phyloP scores from a whole-genome alignment of 2,113 vertebrate species.

The Neotoma lepida region DNA sequence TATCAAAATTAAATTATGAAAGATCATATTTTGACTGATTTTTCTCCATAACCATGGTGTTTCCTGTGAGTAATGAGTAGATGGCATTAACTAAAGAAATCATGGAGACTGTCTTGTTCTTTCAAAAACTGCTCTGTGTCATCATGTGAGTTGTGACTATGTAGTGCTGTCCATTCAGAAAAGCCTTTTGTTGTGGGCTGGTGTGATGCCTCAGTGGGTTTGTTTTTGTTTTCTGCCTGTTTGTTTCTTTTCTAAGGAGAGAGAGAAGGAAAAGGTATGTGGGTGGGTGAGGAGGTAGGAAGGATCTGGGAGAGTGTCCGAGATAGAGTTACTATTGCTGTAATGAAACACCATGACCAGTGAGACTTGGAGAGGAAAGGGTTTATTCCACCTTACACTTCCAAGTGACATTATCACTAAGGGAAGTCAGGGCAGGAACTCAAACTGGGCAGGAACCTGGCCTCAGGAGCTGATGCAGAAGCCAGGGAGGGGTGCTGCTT shows the following conservation, averaged over 20 bases:
- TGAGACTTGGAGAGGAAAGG: neutral
- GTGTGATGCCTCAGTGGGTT: neutral
- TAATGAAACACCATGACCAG: neutral
- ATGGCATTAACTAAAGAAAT: neutral
- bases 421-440: neutral
- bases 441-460: neutral
- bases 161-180: neutral
- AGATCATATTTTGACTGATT: slow-evolving; percentile 13
- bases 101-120: neutral
- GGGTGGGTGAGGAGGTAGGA: neutral
- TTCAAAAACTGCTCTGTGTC: neutral
- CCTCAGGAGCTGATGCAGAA: neutral
- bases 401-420: neutral
- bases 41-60: neutral
- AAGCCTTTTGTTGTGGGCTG: neutral
- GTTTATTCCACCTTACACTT: neutral
- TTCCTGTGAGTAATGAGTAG: neutral
- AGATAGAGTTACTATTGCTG: neutral
- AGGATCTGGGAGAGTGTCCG: neutral
- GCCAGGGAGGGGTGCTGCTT: neutral
- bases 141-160: neutral
- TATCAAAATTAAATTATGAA: slow-evolving; percentile 27
- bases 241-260: neutral
- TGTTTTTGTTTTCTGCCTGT: neutral
- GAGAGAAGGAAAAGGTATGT: neutral